Evolutionary conservation across 2,888 invertebrate species (phyloP).

Genomic region (Hoplodrina blanda): DNA sequence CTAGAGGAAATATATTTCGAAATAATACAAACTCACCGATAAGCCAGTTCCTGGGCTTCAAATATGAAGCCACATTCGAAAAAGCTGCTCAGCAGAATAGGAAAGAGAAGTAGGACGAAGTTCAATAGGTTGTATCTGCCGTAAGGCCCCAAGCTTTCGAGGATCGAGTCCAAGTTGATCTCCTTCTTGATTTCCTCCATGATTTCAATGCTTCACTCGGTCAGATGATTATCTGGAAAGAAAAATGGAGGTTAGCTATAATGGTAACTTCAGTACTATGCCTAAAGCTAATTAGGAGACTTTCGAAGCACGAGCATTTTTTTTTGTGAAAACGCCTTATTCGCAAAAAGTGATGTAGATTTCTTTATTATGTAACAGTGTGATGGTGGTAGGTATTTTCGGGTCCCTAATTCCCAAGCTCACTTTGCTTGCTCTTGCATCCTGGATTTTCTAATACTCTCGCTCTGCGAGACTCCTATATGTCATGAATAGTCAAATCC

Average conservation of each 20-base stretch:
- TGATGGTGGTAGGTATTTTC: too few relatives aligned
- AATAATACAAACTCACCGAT: constrained; percentile 74
- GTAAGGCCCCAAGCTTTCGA: constrained; percentile 86
- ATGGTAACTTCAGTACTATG: background rate
- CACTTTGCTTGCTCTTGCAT: too few relatives aligned
- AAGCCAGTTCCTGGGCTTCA: constrained; percentile 83
- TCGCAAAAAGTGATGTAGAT: too few relatives aligned
- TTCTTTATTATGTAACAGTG: too few relatives aligned
- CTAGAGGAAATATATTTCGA: too few relatives aligned
- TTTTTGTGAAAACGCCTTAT: too few relatives aligned
- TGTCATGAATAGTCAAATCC: too few relatives aligned
- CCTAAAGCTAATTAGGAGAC: background rate
- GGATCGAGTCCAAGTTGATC: constrained; percentile 86
- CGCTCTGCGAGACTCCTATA: too few relatives aligned
- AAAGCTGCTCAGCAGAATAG: constrained; percentile 84
- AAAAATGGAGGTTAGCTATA: constrained; percentile 5
- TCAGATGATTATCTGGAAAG: constrained; percentile 66
- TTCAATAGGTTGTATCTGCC: constrained; percentile 86
- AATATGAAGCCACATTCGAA: constrained; percentile 88
- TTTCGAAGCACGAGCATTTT: too few relatives aligned
- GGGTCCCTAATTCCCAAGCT: too few relatives aligned
- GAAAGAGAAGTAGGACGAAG: constrained; percentile 84
- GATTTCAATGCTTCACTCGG: constrained; percentile 29
- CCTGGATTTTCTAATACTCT: too few relatives aligned
- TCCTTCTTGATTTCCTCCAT: constrained; percentile 85